Evolutionary conservation across 2,113 vertebrate genomes (phyloP).

Genomic region (Herpailurus yagouaroundi): DNA sequence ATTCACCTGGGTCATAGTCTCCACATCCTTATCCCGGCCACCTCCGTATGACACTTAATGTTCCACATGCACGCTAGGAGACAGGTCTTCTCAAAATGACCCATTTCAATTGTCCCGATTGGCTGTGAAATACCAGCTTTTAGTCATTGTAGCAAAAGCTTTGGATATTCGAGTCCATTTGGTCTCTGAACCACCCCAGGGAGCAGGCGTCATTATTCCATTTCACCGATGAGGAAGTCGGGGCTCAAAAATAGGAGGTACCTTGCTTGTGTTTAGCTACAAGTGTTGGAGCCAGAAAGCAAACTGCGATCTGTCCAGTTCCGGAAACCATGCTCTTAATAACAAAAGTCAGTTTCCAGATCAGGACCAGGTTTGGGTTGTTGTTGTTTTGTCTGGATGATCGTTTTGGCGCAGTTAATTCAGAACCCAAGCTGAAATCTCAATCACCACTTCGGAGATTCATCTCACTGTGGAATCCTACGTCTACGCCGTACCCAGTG

Average conservation of each 20-base stretch:
- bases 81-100: not conserved
- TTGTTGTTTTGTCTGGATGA: not conserved
- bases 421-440: not conserved
- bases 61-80: not conserved
- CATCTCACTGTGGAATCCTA: not conserved
- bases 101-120: not conserved
- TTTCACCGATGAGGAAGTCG: not conserved
- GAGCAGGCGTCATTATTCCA: not conserved
- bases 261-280: not conserved
- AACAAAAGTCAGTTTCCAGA: not conserved
- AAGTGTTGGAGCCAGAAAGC: not conserved
- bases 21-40: not conserved
- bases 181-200: not conserved
- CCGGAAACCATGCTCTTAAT: not conserved
- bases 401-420: not conserved
- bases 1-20: not conserved
- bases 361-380: too few relatives aligned
- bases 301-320: not conserved
- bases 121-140: not conserved
- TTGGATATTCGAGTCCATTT: not conserved
- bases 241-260: not conserved
- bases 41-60: not conserved
- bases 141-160: not conserved
- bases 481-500: not conserved
- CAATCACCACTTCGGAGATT: not conserved